Base-by-base conservation (phyloP, 2,113 vertebrate genomes). In the Pelusios castaneus region DNA sequence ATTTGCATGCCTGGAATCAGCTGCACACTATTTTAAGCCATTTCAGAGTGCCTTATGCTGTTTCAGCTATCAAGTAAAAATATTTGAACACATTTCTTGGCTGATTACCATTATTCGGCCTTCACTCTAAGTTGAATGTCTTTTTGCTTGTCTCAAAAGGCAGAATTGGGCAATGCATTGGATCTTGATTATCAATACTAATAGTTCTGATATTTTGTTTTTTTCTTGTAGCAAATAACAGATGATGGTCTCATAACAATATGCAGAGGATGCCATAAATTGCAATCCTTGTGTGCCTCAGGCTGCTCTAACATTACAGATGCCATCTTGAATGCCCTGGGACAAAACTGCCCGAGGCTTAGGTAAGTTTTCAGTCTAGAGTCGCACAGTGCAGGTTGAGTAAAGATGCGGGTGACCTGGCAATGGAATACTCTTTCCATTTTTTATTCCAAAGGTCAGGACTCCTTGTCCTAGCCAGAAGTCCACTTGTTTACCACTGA, bases 251-350 rank as follows among this genome's bases (percentile, higher is more conserved):
- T 99, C 95, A 99, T 99, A 97, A 99, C 99, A 78, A 99, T 99
- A 97, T 99, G 99, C 97, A 99, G 99, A 95, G 99, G 99, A 76
- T 99, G 99, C 94, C 99, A 99, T 98, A 99, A 99, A 92, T 97
- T 99, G 93, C 99, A 99, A 97, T 99, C 99, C 79, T 98, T 99
- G 77, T 99, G 99, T 51, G 99, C 99, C 52, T 99, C 99, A 1
- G 99, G 99, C 97, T 99, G 99, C 96, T 99, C 98, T 98, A 99
- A 99, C 97, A 99, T 99, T 96, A 99, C 99, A 80, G 99, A 99
- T 81, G 99, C 99, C 97, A 99, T 99, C 97, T 96, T 99, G 95
- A 99, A 98, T 11, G 99, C 99, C 54, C 98, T 99, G 97, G 99
- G 99, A 84, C 99, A 99, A 97, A 99, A 99, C 98, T 99, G 99